Evolutionary conservation across 1,140 invertebrate species (phyloP).

Genomic region (Helicoverpa armigera): DNA sequence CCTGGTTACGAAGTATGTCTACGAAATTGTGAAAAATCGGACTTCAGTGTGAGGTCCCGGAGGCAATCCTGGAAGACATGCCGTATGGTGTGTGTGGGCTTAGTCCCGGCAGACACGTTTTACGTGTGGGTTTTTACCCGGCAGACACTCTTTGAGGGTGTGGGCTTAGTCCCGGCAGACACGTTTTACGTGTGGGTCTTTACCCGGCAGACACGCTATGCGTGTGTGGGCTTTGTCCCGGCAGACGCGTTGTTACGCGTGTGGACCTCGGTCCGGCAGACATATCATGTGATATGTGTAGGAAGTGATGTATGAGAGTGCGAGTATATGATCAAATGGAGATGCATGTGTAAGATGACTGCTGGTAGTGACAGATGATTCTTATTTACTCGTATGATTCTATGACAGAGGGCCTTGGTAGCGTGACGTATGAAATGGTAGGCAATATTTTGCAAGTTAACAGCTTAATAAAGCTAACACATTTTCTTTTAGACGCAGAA

Average conservation of each 20-base stretch:
- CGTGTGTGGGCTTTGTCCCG: background rate
- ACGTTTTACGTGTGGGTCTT: constrained; percentile 5
- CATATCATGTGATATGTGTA: constrained; percentile 17
- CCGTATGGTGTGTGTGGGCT: background rate
- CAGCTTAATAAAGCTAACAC: constrained; percentile 6
- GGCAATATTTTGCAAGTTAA: background rate
- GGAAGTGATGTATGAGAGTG: constrained; percentile 19
- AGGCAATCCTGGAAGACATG: constrained; percentile 7
- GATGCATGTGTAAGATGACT: background rate
- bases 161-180: constrained; percentile 9
- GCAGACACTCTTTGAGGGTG: background rate
- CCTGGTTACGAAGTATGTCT: background rate
- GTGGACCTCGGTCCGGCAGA: background rate
- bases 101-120: background rate
- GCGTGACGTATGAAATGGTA: background rate
- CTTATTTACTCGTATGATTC: constrained; percentile 20
- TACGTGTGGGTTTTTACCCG: constrained; percentile 8
- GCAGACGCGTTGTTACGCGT: too few relatives aligned
- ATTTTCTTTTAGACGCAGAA: constrained; percentile 5
- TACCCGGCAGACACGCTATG: background rate
- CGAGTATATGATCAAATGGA: constrained; percentile 12
- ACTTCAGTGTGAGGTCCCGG: background rate
- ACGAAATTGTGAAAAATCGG: background rate
- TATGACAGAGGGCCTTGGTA: constrained; percentile 17
- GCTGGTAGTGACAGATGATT: constrained; percentile 1